Conservation (phyloP, 2,797 vertebrate genomes). For the Ataeniobius toweri region DNA sequence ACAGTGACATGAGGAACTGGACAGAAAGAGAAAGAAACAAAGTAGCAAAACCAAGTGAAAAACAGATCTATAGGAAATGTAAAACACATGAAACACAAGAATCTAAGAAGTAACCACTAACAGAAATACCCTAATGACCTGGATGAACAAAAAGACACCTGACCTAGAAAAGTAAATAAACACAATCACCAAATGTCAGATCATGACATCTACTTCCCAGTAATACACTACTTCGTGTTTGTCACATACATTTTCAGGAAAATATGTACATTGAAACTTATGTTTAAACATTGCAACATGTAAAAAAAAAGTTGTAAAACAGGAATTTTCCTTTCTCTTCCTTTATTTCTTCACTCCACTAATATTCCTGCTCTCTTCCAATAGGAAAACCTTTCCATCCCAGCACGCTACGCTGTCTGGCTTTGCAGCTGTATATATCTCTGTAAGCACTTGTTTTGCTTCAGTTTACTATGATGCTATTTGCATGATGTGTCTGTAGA, state of each 20-base stretch:
- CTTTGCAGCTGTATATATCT: constrained; percentile 95
- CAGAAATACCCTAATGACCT: too few relatives aligned
- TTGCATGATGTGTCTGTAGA: constrained; percentile 13
- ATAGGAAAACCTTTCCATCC: constrained; percentile 97
- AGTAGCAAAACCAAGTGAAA: too few relatives aligned
- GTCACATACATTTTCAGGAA: too few relatives aligned
- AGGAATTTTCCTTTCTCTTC: constrained; percentile 3
- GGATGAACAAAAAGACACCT: too few relatives aligned
- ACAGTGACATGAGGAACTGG: too few relatives aligned
- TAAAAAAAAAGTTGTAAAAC: not conserved
- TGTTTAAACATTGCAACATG: not conserved
- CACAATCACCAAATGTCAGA: too few relatives aligned
- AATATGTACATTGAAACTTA: not conserved
- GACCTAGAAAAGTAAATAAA: too few relatives aligned
- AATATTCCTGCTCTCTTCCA: constrained; percentile 45
- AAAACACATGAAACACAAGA: too few relatives aligned
- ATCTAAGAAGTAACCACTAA: too few relatives aligned
- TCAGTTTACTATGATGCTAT: constrained; percentile 21
- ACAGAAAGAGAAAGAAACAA: too few relatives aligned
- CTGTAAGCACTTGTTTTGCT: constrained; percentile 83
- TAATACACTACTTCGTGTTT: not conserved
- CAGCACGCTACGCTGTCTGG: constrained; percentile 96
- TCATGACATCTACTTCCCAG: too few relatives aligned
- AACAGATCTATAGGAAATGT: too few relatives aligned
- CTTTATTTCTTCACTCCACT: constrained; percentile 19